Conservation (phyloP, 2,797 vertebrate species). For the Ctenochaetus hawaiiensis region DNA sequence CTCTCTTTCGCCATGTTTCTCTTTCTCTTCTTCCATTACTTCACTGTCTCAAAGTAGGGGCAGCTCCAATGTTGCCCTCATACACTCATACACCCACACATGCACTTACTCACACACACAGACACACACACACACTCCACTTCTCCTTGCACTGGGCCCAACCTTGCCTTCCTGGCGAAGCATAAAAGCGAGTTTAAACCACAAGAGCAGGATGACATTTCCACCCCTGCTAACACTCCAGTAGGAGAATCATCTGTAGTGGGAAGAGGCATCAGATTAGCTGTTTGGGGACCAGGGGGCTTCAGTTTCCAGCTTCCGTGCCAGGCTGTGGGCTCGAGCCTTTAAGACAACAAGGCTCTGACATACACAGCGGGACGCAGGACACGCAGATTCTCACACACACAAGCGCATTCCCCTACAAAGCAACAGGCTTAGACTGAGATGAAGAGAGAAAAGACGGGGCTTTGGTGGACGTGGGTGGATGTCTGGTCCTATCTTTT, state of each 20-base stretch:
- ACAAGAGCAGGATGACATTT: conserved; percentile 76
- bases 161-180: conserved; percentile 62
- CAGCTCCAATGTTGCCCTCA: conserved; percentile 51
- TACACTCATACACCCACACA: conserved; percentile 25
- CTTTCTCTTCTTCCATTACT: conserved; percentile 68
- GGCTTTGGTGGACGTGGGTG: conserved; percentile 70
- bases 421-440: conserved; percentile 62
- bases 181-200: conserved; percentile 73
- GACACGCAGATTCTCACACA: conserved; percentile 59
- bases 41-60: conserved; percentile 63
- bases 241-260: conserved; percentile 60
- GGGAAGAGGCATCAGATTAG: conserved; percentile 73
- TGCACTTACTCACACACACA: neutral
- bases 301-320: conserved; percentile 72
- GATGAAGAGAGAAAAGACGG: conserved; percentile 64
- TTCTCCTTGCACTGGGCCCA: conserved; percentile 51
- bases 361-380: conserved; percentile 49
- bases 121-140: conserved; percentile 12
- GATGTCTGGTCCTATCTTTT: conserved; percentile 70
- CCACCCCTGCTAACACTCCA: conserved; percentile 65
- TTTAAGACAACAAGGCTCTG: conserved; percentile 62
- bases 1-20: conserved; percentile 24
- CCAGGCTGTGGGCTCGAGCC: conserved; percentile 63
- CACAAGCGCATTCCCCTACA: conserved; percentile 56
- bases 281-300: conserved; percentile 60